Base-by-base conservation (phyloP, 2,797 vertebrate species). In the Sebastes umbrosus region DNA sequence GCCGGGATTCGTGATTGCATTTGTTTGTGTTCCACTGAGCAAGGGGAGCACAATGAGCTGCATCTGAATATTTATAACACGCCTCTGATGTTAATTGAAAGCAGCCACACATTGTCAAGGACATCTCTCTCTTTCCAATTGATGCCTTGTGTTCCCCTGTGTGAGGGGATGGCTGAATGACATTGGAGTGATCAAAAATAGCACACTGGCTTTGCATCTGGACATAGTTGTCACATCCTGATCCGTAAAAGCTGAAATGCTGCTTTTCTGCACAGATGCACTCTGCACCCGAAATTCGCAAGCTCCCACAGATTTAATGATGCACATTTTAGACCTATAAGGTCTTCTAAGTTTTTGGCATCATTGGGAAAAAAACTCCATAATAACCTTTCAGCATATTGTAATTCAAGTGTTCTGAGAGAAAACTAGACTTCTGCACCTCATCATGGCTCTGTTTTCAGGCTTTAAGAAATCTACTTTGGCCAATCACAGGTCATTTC, bases 61-160 rank as follows among this genome's bases (percentile, higher is more conserved):
- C 77, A 87, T 91, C n/a, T 89, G 88, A 93, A 95, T 93, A 94
- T 93, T 90, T 82, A 90, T 90, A 86, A 77, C 73, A 46, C 63
- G 60, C 66, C 72, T 92, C 83, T 86, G 87, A 93, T 90, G 90
- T 86, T 92, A 92, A 92, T 89, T 92, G 87, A 89, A 87, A 87
- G 80, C 86, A 85, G 87, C 72, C 85, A 89, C 84, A 86, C 85
- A 88, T 87, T 89, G 87, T 92, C 90, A 90, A 92, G 91, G 90
- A 89, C 85, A 80, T 91, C 82, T 66, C 82, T 46, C 70, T 66
- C 74, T 87, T 79, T 85, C 82, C 88, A 88, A 68, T 80, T 89
- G 88, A 92, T 86, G 92, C 85, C 86, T 77, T 72, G 87, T 86
- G 84, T 80, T 88, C 75, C 74, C 46, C 18, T 32, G 83, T 86